These are phyloP conservation scores for Pseudomyrmex dendroicus DNA, from an alignment of 1,140 invertebrate species.

Conservation along the genomic window DNA sequence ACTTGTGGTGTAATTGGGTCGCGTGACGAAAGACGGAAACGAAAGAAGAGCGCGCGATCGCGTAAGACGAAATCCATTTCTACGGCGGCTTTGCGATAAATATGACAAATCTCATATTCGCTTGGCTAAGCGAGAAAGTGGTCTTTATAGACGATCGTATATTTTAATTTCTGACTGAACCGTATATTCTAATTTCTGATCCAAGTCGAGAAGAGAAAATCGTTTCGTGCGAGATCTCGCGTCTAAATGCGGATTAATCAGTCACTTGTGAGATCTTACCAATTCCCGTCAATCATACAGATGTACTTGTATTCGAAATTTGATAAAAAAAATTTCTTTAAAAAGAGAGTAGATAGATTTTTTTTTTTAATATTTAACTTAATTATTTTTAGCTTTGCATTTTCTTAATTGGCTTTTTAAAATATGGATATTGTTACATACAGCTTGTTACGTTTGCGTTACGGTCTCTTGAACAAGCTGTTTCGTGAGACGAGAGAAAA, in stretches of 20 bases:
- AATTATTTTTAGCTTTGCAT: not conserved
- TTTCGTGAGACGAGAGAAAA: not conserved
- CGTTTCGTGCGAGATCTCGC: conserved; percentile 8
- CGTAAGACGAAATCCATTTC: conserved; percentile 28
- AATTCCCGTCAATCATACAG: not conserved
- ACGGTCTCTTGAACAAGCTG: conserved; percentile 1
- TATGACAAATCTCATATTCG: conserved; percentile 25
- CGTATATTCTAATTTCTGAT: conserved; percentile 37
- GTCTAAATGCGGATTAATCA: conserved; percentile 11
- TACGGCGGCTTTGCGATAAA: conserved; percentile 3
- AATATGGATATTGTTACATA: not conserved
- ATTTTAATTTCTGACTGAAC: conserved; percentile 9
- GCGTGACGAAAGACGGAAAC: conserved; percentile 49
- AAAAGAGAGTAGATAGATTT: not conserved
- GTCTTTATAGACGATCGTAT: conserved; percentile 26
- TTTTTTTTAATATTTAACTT: not conserved
- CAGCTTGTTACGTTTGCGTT: conserved; percentile 6
- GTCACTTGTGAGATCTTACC: not conserved
- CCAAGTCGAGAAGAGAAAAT: conserved; percentile 46
- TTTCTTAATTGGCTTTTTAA: conserved; percentile 4
- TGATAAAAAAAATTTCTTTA: not conserved
- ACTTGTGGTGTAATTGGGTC: conserved; percentile 43
- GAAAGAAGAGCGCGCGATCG: conserved; percentile 31
- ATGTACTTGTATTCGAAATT: not conserved
- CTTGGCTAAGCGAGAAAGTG: conserved; percentile 31